Evolutionary conservation across 2,113 vertebrate genomes (phyloP).

Genomic region (Mus musculus): GRCm39 chr14:74238001-74238500

Average conservation of each 20-base stretch:
- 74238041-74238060: not conserved
- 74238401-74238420: not conserved
- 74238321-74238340: not conserved
- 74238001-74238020: no score
- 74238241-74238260: not conserved
- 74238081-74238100: not conserved
- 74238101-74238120: not conserved
- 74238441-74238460: not conserved
- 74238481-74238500: not conserved
- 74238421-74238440: not conserved
- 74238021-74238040: not conserved
- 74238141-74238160: not conserved
- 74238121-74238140: not conserved
- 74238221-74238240: not conserved
- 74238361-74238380: constrained; percentile 29
- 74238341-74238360: not conserved
- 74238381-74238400: not conserved
- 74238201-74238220: not conserved
- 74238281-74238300: not conserved
- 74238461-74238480: not conserved
- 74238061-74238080: not conserved
- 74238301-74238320: not conserved
- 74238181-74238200: not conserved
- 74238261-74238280: not conserved
- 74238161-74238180: not conserved